phyloP scores from a whole-genome alignment of 2,797 vertebrate species.

The Gobionotothen gibberifrons region DNA sequence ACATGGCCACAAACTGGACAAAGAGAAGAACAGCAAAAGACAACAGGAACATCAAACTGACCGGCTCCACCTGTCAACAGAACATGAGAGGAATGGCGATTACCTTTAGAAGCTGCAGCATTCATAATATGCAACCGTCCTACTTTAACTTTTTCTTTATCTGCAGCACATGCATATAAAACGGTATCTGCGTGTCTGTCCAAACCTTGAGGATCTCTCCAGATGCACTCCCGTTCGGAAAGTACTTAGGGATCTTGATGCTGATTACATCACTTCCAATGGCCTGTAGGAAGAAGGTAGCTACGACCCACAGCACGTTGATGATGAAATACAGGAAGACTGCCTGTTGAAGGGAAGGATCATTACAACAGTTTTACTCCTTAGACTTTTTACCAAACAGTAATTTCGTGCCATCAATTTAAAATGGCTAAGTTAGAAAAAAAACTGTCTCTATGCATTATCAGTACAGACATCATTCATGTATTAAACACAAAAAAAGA shows the following conservation, averaged over 20 bases:
- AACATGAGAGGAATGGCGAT: conserved; percentile 16
- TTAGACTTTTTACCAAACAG: neutral
- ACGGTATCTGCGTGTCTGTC: neutral
- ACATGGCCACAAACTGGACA: conserved; percentile 87
- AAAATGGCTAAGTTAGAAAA: too few species aligned
- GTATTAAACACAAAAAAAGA: neutral
- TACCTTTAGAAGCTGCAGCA: neutral
- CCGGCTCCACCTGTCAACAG: conserved; percentile 81
- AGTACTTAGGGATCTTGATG: conserved; percentile 83
- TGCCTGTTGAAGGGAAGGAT: conserved; percentile 69
- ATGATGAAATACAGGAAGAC: conserved; percentile 88
- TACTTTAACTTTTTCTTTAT: neutral
- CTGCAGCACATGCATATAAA: neutral
- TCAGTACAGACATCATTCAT: neutral
- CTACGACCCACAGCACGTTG: conserved; percentile 88
- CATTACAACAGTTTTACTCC: neutral
- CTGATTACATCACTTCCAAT: conserved; percentile 83
- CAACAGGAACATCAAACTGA: conserved; percentile 88
- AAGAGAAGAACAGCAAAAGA: conserved; percentile 84
- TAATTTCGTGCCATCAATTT: neutral
- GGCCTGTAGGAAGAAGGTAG: conserved; percentile 87
- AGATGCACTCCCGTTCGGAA: conserved; percentile 59
- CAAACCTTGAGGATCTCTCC: conserved; percentile 70
- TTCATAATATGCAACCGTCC: neutral
- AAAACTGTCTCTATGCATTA: neutral